A percentile compares a stretch with the other conserved stretches of the same genome.
Conservation (phyloP, 2,113 vertebrate genomes). For the Tupaia chinensis region DNA sequence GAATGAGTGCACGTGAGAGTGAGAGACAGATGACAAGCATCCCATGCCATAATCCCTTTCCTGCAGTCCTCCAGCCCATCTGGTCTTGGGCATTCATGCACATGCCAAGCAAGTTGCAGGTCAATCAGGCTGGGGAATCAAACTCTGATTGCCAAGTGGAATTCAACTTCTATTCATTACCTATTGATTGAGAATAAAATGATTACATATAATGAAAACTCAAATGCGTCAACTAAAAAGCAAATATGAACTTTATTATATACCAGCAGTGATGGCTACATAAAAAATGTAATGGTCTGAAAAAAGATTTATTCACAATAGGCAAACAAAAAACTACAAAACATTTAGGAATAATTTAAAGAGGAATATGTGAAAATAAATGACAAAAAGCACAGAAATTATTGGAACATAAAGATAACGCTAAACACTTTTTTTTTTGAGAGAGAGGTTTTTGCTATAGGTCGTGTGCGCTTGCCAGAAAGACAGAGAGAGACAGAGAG, state of each 20-base stretch:
- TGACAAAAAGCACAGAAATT: slow-evolving; percentile 1
- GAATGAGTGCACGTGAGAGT: too few species aligned
- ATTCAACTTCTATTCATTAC: too few species aligned
- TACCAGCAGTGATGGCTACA: neutral
- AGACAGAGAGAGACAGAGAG: too few species aligned
- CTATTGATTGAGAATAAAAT: neutral
- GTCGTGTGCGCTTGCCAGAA: too few species aligned
- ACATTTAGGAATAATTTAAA: neutral
- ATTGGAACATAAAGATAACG: neutral
- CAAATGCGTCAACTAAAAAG: slow-evolving; percentile 1
- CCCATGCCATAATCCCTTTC: too few species aligned
- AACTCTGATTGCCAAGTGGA: too few species aligned
- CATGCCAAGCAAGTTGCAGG: too few species aligned
- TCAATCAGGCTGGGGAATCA: too few species aligned
- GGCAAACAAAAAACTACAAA: neutral
- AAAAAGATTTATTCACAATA: neutral
- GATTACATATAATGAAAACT: neutral
- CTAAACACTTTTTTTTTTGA: neutral
- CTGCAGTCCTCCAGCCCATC: too few species aligned
- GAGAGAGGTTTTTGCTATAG: too few species aligned
- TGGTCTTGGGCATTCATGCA: too few species aligned
- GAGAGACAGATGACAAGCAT: too few species aligned
- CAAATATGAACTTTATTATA: slow-evolving; percentile 1
- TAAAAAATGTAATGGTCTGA: neutral
- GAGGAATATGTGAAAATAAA: neutral